phyloP scores from a whole-genome alignment of 2,113 vertebrate species.

The Grammomys surdaster region DNA sequence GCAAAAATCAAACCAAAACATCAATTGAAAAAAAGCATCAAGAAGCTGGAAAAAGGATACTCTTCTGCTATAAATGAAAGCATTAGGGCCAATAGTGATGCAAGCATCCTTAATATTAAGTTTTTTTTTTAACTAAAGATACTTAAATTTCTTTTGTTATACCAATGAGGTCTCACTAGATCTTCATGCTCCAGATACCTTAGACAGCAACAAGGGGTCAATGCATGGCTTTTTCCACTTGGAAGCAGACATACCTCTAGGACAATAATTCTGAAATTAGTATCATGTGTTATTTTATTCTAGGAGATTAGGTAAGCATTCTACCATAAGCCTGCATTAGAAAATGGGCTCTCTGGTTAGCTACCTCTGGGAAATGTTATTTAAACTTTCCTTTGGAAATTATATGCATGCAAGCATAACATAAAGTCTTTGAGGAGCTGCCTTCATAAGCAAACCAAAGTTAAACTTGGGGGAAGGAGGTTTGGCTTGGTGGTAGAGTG shows the following conservation, averaged over 20 bases:
- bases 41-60: neutral
- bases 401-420: neutral
- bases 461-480: neutral
- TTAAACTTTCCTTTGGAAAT: neutral
- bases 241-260: neutral
- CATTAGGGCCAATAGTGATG: neutral
- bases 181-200: neutral
- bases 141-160: constrained; percentile 12
- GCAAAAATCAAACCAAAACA: constrained; percentile 63
- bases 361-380: neutral
- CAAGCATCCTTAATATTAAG: constrained; percentile 19
- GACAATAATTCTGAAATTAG: neutral
- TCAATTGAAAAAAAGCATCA: constrained; percentile 55
- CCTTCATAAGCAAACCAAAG: constrained; percentile 33
- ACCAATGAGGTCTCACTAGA: neutral
- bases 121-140: neutral
- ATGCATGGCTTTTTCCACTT: neutral
- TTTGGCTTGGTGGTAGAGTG: neutral
- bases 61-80: constrained; percentile 31
- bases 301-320: neutral
- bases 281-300: constrained; percentile 7
- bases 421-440: neutral
- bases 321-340: neutral
- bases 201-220: neutral
- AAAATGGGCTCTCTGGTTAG: constrained; percentile 18